Evolutionary conservation across 2,797 vertebrate genomes (phyloP).

Genomic region (Cirrhinus mrigala): DNA sequence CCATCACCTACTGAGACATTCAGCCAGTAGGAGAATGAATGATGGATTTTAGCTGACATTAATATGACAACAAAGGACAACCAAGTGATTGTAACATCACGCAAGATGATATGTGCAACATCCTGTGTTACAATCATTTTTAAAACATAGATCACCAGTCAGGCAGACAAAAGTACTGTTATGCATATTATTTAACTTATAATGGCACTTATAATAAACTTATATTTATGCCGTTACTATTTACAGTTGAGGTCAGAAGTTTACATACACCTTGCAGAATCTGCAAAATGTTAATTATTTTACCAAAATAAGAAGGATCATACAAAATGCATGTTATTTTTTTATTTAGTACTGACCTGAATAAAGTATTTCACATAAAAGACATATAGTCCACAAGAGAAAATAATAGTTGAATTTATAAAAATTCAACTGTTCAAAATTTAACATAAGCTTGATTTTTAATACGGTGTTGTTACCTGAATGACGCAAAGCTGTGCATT

Average conservation of each 20-base stretch:
- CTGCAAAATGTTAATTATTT: too few relatives aligned
- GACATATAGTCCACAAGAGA: too few relatives aligned
- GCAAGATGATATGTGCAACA: background rate
- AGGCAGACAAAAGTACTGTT: background rate
- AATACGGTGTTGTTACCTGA: too few relatives aligned
- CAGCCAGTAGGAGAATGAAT: slow-evolving; percentile 22
- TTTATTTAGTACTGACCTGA: too few relatives aligned
- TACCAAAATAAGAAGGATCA: too few relatives aligned
- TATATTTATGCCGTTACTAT: background rate
- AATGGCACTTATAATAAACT: background rate
- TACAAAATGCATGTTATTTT: too few relatives aligned
- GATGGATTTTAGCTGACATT: slow-evolving; percentile 25
- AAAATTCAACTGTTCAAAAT: too few relatives aligned
- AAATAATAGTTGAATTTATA: too few relatives aligned
- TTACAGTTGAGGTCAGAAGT: background rate
- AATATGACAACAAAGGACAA: background rate
- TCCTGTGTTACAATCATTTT: background rate
- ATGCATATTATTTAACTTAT: background rate
- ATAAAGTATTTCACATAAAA: too few relatives aligned
- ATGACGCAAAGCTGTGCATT: too few relatives aligned
- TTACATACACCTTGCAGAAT: too few relatives aligned
- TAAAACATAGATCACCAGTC: slow-evolving; percentile 2
- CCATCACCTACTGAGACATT: slow-evolving; percentile 20
- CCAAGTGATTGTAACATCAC: background rate
- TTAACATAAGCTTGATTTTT: too few relatives aligned